A percentile compares a stretch with the other conserved stretches of the same genome.
These are phyloP conservation scores for Poicephalus gulielmi DNA, from an alignment of 2,113 vertebrate species.

Conservation along the genomic window DNA sequence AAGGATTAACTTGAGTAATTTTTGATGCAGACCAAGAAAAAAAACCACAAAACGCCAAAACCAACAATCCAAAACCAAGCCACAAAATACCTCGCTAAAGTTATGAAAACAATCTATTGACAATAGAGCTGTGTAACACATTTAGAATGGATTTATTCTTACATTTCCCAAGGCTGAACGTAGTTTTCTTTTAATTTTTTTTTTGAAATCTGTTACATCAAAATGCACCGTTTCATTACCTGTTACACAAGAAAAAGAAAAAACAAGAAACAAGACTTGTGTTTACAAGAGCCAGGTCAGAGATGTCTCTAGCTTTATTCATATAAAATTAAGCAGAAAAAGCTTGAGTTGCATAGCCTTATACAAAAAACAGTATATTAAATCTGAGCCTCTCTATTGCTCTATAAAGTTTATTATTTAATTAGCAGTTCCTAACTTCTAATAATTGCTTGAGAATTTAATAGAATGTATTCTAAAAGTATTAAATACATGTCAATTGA, in stretches of 20 bases:
- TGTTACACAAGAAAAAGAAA: slow-evolving; percentile 44
- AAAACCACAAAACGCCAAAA: neutral
- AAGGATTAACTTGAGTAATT: neutral
- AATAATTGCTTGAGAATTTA: neutral
- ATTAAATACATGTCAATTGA: neutral
- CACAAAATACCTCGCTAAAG: neutral
- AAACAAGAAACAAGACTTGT: neutral
- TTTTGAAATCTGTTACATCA: slow-evolving; percentile 71
- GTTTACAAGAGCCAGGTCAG: neutral
- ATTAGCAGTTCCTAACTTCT: neutral
- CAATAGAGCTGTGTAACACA: neutral
- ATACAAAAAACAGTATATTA: neutral
- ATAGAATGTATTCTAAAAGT: neutral
- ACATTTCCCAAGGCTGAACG: slow-evolving; percentile 76
- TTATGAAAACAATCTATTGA: neutral
- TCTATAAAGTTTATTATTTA: neutral
- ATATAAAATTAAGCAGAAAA: neutral
- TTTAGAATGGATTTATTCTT: slow-evolving; percentile 51
- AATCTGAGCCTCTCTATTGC: neutral
- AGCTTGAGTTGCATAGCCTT: neutral
- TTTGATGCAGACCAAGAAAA: neutral
- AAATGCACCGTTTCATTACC: slow-evolving; percentile 65
- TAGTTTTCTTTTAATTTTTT: slow-evolving; percentile 70
- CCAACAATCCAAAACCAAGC: neutral
- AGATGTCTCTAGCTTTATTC: neutral